Evolutionary conservation across 92 coral and sea anemone genomes (phyloP).

Genomic region (Umimayanthus chanpuru): DNA sequence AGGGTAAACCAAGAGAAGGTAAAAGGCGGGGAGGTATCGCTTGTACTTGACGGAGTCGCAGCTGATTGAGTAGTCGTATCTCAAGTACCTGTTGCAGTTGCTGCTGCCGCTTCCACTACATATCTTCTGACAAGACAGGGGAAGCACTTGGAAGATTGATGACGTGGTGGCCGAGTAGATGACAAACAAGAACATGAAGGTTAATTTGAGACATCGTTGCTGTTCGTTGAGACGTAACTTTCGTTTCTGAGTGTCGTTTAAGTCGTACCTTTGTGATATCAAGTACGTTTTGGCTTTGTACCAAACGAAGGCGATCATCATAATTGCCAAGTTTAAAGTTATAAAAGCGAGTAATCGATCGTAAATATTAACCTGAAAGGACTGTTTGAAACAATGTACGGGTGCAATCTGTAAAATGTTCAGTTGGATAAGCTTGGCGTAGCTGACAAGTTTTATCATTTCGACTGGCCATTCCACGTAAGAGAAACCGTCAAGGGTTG

Average conservation of each 20-base stretch:
- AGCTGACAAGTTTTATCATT: conserved; percentile 50
- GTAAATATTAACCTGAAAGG: conserved; percentile 43
- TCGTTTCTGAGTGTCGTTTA: neutral
- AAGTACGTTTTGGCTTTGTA: conserved; percentile 25
- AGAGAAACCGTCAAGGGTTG: conserved; percentile 63
- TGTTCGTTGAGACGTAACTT: neutral
- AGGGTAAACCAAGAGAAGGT: conserved; percentile 30
- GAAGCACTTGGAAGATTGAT: conserved; percentile 51
- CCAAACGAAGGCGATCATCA: conserved; percentile 23
- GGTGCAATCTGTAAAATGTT: conserved; percentile 64
- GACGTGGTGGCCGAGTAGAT: conserved; percentile 61
- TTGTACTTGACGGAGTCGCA: conserved; percentile 58
- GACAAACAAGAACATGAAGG: conserved; percentile 56
- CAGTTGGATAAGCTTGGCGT: conserved; percentile 60
- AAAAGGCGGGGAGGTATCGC: conserved; percentile 20
- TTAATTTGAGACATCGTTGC: conserved; percentile 41
- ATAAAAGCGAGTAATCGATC: conserved; percentile 48
- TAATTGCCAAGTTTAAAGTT: conserved; percentile 28
- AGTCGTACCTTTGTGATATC: neutral
- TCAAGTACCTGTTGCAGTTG: conserved; percentile 50
- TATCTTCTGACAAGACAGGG: conserved; percentile 58
- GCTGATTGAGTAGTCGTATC: conserved; percentile 62
- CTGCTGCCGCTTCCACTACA: conserved; percentile 38
- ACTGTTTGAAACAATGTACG: conserved; percentile 52
- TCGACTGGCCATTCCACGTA: conserved; percentile 65